Evolutionary conservation across 2,113 vertebrate species (phyloP), one percentile per base, ranked within the genome.

Genomic region (Stigmatopora argus): DNA sequence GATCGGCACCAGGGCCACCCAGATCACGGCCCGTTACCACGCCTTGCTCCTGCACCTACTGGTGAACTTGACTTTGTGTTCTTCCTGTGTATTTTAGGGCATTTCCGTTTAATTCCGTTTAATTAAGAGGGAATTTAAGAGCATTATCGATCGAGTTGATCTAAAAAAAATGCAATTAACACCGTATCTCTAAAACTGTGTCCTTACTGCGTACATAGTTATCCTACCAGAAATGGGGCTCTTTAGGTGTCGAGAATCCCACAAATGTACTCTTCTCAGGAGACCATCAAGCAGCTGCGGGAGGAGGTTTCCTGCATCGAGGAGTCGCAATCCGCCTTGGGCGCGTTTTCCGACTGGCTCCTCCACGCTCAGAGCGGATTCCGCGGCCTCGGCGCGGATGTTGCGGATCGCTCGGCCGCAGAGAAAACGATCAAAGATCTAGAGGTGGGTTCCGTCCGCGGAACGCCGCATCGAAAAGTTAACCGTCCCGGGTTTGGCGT

Each of bases 21-120:
- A 96, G 78, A 93, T 98, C 46, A 93, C 94, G 0, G 92, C 95
- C 60, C 92, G 90, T 51, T 99, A 96, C 83, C 96, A 99, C 66
- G 90, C 92, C 23, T 85, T 97, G 48, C 90, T 96, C 13, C 93
- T 99, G 52, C 94, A 91, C 65, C 87, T 95, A 65, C 64, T 88
- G 89, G 90, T 90, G 84, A 71, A 6, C 8, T 23, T 1, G 2
- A 3, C 48, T 31, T 61, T 47, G 13, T 5, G 46, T n/a, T 5
- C n/a, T n/a, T n/a, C n/a, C n/a, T n/a, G n/a, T n/a, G n/a, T n/a
- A n/a, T n/a, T n/a, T n/a, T n/a, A n/a, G n/a, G n/a, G n/a, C n/a
- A n/a, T n/a, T n/a, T n/a, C n/a, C n/a, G n/a, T n/a, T n/a, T n/a
- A 38, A 5, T 38, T 38, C 35, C 35, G 7, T 41, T 41, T 10